Evolutionary conservation across 2,113 vertebrate genomes (phyloP).

Genomic region (Tringa solitaria): DNA sequence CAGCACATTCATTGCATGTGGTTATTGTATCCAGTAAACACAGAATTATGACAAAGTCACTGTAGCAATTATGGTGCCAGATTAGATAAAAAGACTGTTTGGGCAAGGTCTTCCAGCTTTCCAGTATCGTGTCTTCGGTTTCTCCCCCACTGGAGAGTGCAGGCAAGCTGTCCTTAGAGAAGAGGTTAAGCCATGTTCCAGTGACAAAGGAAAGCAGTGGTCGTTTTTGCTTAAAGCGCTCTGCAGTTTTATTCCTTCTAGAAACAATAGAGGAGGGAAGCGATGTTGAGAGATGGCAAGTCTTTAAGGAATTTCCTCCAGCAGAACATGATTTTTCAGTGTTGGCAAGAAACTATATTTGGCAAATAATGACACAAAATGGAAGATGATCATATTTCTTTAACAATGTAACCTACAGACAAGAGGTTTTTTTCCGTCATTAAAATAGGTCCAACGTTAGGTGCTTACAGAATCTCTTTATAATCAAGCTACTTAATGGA

Average conservation of each 20-base stretch:
- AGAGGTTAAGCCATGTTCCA: constrained; percentile 15
- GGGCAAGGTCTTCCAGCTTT: constrained; percentile 1
- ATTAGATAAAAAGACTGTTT: neutral
- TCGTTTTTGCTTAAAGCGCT: neutral
- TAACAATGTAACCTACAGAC: constrained; percentile 21
- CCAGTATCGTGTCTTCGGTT: neutral
- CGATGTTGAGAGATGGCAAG: constrained; percentile 1
- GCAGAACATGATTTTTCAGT: constrained; percentile 48
- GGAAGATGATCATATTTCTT: constrained; percentile 26
- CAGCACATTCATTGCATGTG: neutral
- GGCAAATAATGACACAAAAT: constrained; percentile 24
- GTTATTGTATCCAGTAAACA: constrained; percentile 32
- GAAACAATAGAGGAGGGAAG: constrained; percentile 51
- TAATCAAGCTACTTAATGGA: neutral
- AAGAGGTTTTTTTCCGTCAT: neutral
- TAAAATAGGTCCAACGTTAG: neutral
- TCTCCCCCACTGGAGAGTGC: neutral
- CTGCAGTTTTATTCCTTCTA: constrained; percentile 26
- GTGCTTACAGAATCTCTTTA: neutral
- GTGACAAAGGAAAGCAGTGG: constrained; percentile 11
- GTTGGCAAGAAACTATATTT: constrained; percentile 28
- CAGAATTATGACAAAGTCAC: neutral
- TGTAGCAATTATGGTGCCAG: neutral
- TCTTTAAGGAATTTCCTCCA: constrained; percentile 47
- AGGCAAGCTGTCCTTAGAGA: constrained; percentile 24